A percentile compares a stretch with the other conserved stretches of the same genome.
These are phyloP conservation scores for Manis pentadactyla DNA, from an alignment of 2,797 vertebrate genomes.

Conservation along the genomic window DNA sequence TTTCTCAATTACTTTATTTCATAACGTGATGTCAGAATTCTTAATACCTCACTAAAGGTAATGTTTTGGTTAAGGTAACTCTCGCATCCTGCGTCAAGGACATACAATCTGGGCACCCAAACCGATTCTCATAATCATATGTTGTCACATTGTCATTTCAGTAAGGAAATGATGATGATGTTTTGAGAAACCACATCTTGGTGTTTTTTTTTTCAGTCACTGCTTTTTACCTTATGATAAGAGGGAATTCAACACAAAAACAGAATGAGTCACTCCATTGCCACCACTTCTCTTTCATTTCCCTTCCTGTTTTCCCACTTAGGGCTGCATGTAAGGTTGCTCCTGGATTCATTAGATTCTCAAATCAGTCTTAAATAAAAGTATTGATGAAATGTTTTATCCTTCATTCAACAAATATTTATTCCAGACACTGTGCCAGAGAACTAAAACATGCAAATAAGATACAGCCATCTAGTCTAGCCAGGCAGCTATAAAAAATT, in stretches of 20 bases:
- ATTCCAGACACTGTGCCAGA: neutral
- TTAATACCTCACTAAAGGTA: slow-evolving; percentile 5
- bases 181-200: slow-evolving; percentile 69
- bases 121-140: slow-evolving; percentile 65
- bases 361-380: neutral
- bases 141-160: slow-evolving; percentile 57
- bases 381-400: neutral
- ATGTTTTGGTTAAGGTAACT: slow-evolving; percentile 59
- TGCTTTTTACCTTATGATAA: slow-evolving; percentile 71
- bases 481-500: neutral
- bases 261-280: slow-evolving; percentile 67
- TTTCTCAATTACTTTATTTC: slow-evolving; percentile 53
- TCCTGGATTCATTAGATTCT: neutral
- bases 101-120: slow-evolving; percentile 18
- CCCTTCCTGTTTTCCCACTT: slow-evolving; percentile 53
- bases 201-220: slow-evolving; percentile 8
- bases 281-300: neutral
- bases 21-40: slow-evolving; percentile 65
- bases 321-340: neutral
- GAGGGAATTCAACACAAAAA: slow-evolving; percentile 69
- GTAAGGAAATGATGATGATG: slow-evolving; percentile 72
- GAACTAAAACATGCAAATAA: slow-evolving; percentile 38
- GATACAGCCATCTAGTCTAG: neutral
- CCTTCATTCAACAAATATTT: neutral
- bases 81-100: slow-evolving; percentile 47